Conservation (phyloP, 64 coral and sea anemone genomes). For the Anthopleura sola region DNA sequence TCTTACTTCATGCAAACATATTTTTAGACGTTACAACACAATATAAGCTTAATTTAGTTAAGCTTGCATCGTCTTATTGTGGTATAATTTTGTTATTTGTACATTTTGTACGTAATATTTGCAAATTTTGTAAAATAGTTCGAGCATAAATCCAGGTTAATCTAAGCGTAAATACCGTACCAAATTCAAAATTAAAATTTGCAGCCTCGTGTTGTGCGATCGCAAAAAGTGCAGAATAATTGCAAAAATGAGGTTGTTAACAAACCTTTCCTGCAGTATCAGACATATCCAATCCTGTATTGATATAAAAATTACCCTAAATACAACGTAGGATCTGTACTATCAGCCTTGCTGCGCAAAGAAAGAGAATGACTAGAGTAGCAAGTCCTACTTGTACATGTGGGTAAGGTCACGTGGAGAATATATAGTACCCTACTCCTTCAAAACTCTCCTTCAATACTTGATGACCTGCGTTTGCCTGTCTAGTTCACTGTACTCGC, state of each 20-base stretch:
- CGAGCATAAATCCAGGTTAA: no score
- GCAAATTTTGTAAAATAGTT: no score
- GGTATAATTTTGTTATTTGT: no score
- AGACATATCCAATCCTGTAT: background rate
- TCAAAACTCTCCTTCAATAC: background rate
- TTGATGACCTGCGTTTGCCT: no score
- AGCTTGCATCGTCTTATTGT: no score
- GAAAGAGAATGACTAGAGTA: background rate
- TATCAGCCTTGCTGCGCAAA: background rate
- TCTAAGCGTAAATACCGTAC: no score
- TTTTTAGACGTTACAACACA: no score
- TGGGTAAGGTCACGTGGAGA: background rate
- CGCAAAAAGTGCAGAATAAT: background rate
- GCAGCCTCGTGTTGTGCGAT: background rate
- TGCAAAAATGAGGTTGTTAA: background rate
- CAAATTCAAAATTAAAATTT: no score
- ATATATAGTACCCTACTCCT: background rate
- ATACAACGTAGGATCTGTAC: background rate
- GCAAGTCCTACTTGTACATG: background rate
- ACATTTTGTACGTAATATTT: no score
- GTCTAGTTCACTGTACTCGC: background rate
- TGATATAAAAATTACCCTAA: background rate
- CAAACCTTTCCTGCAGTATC: constrained; percentile 10
- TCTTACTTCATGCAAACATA: no score
- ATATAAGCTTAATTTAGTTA: no score